Conservation (phyloP, 2,113 vertebrate species). For the Rissa tridactyla region DNA sequence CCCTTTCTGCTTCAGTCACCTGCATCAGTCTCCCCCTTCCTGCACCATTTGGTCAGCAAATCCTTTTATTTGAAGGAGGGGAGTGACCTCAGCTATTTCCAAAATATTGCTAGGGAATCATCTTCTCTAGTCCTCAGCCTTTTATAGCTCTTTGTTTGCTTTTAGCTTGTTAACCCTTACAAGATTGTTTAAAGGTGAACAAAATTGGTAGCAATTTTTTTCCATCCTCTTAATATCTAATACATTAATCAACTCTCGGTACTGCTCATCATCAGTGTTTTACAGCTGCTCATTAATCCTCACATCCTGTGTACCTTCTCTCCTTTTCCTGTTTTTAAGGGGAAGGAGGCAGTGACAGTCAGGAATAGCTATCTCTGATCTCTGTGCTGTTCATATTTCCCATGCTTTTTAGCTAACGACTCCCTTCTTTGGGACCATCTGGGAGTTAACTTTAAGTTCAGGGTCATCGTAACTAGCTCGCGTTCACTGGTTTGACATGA, state of each 20-base stretch:
- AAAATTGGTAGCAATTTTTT: not conserved
- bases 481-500: accelerated
- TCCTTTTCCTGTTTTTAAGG: not conserved
- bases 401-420: not conserved
- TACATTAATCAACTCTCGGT: not conserved
- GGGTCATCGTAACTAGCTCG: not conserved
- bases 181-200: not conserved
- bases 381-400: not conserved
- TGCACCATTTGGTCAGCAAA: not conserved
- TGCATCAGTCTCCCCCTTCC: not conserved
- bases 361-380: not conserved
- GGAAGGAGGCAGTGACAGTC: not conserved
- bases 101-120: not conserved
- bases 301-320: not conserved
- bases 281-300: not conserved
- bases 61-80: not conserved
- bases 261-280: not conserved
- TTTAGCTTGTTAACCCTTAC: not conserved
- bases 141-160: not conserved
- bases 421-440: not conserved
- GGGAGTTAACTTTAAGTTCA: not conserved
- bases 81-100: not conserved
- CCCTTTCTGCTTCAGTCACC: not conserved
- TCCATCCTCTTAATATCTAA: not conserved
- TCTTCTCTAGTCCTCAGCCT: not conserved